A percentile compares a stretch with the other conserved stretches of the same genome.
Conservation (phyloP, 1,140 invertebrate genomes). For the Anastrepha ludens region DNA sequence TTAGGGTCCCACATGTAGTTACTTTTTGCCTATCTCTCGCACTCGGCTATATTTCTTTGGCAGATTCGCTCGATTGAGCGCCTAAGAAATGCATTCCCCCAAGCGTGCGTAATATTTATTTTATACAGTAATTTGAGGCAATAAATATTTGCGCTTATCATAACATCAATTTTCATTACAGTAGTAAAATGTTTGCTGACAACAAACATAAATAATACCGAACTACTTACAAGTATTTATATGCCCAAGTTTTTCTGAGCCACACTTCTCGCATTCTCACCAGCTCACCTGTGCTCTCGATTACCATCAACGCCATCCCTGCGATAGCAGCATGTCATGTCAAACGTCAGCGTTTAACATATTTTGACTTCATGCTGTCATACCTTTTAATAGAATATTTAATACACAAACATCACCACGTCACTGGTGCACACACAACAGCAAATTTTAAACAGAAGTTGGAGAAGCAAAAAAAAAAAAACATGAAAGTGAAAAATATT, state of each 20-base stretch:
- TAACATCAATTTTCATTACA: slow-evolving; percentile 24
- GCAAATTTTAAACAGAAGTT: not conserved
- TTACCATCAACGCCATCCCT: not conserved
- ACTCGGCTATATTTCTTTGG: no score
- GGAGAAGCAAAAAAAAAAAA: not conserved
- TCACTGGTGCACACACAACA: not conserved
- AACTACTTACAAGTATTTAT: not conserved
- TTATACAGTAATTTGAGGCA: not conserved
- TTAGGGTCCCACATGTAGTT: no score
- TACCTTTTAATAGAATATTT: slow-evolving; percentile 45
- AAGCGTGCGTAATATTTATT: no score
- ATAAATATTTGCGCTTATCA: slow-evolving; percentile 49
- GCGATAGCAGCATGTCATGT: not conserved
- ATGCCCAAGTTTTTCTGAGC: not conserved
- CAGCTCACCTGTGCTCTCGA: slow-evolving; percentile 11
- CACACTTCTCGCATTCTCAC: not conserved
- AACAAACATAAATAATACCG: slow-evolving; percentile 24
- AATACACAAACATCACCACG: not conserved
- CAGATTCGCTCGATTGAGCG: not conserved
- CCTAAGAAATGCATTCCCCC: not conserved
- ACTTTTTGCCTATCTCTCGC: no score
- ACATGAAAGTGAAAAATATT: slow-evolving; percentile 17
- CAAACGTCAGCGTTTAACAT: slow-evolving; percentile 47
- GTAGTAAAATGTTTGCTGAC: not conserved
- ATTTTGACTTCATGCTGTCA: slow-evolving; percentile 50